Percentiles rank a stretch among this genome's conserved stretches.
Conservation (phyloP, 1,140 invertebrate genomes). For the Metopolophium dirhodum region DNA sequence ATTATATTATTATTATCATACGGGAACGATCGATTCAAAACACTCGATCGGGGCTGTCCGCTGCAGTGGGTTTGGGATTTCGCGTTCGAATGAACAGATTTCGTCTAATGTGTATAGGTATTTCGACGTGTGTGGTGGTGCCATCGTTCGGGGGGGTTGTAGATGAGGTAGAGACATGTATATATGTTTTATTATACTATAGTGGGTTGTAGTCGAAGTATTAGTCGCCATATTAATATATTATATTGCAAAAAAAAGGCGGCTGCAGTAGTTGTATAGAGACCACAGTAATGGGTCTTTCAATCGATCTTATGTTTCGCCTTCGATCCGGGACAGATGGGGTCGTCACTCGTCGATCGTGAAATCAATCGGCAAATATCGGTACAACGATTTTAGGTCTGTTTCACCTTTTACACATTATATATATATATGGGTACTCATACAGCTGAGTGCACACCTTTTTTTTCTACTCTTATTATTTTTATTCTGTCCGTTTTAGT, state of each 20-base stretch:
- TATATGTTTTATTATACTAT: neutral
- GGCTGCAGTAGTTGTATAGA: neutral
- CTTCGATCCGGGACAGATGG: neutral
- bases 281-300: neutral
- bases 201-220: neutral
- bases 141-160: neutral
- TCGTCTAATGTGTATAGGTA: neutral
- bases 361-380: conserved; percentile 8
- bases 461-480: neutral
- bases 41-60: neutral
- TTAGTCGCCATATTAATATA: neutral
- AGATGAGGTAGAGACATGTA: neutral
- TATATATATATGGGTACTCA: neutral
- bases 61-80: neutral
- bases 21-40: neutral
- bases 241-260: neutral
- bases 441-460: neutral
- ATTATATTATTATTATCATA: neutral
- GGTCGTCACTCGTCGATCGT: neutral
- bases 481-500: neutral
- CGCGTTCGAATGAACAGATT: neutral
- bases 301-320: neutral
- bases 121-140: neutral
- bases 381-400: neutral
- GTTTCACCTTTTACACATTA: neutral